Evolutionary conservation across 2,113 vertebrate genomes (phyloP).

Genomic region (Hepsetus odoe): DNA sequence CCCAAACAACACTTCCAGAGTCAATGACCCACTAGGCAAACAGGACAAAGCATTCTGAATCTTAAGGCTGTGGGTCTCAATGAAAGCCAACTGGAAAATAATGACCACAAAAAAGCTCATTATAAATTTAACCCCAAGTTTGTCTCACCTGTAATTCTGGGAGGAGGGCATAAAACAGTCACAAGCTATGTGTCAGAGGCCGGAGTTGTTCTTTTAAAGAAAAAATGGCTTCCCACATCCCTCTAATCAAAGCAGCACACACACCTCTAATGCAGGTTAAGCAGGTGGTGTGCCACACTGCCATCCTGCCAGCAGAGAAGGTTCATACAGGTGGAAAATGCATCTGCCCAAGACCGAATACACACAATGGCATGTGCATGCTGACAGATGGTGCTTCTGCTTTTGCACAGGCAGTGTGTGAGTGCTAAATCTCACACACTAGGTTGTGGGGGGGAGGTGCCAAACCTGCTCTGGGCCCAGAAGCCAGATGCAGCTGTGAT

Average conservation of each 20-base stretch:
- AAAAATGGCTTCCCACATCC: background rate
- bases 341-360: conserved; percentile 75
- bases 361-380: conserved; percentile 45
- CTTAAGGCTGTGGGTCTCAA: no score
- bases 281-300: conserved; percentile 85
- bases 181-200: background rate
- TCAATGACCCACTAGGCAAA: no score
- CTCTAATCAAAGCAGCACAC: conserved; percentile 15
- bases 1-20: no score
- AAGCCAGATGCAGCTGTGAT: conserved; percentile 47
- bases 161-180: conserved; percentile 11
- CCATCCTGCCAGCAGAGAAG: conserved; percentile 80
- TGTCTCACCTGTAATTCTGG: conserved; percentile 50
- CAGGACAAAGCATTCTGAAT: no score
- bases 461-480: conserved; percentile 58
- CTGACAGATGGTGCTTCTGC: conserved; percentile 68
- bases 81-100: conserved; percentile 60
- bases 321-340: conserved; percentile 90
- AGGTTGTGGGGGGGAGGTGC: conserved; percentile 37
- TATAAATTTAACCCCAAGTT: conserved; percentile 73
- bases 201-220: background rate
- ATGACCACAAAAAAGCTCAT: conserved; percentile 46
- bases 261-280: conserved; percentile 65
- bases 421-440: background rate
- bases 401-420: conserved; percentile 62